phyloP scores from a whole-genome alignment of 2,113 vertebrate species.

The Marmota flaviventris region DNA sequence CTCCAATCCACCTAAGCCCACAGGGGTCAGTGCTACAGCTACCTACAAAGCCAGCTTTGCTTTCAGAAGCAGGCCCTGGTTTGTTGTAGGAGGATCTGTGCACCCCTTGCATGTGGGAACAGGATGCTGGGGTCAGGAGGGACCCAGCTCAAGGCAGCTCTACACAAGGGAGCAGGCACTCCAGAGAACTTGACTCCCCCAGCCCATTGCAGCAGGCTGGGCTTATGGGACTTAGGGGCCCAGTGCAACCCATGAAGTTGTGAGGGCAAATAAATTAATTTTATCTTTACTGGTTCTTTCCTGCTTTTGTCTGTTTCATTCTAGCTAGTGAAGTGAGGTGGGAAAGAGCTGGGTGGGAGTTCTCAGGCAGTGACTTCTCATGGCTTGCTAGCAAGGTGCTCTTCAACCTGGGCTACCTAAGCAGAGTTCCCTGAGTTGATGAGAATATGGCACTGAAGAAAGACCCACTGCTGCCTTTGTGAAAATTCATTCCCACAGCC shows the following conservation, averaged over 20 bases:
- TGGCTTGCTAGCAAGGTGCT: not conserved
- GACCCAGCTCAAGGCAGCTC: conserved; percentile 56
- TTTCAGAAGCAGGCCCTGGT: conserved; percentile 57
- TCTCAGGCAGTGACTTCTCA: not conserved
- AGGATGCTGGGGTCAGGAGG: conserved; percentile 66
- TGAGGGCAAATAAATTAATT: conserved; percentile 89
- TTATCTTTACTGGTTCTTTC: conserved; percentile 79
- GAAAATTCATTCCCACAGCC: not conserved
- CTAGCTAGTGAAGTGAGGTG: not conserved
- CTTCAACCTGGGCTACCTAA: not conserved
- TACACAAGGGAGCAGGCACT: conserved; percentile 74
- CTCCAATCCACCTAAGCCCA: not conserved
- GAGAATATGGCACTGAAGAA: not conserved
- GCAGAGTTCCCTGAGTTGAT: not conserved
- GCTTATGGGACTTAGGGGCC: conserved; percentile 66
- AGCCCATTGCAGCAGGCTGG: conserved; percentile 59
- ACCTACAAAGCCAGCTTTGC: conserved; percentile 50
- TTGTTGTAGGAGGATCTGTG: conserved; percentile 38
- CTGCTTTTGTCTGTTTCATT: conserved; percentile 70
- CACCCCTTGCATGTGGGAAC: conserved; percentile 69
- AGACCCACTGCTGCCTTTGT: not conserved
- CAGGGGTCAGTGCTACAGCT: not conserved
- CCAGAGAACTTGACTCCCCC: conserved; percentile 53
- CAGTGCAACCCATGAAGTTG: conserved; percentile 59
- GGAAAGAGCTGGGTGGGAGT: not conserved